Conservation (phyloP, 1,140 invertebrate genomes). For the Heterodera schachtii region DNA sequence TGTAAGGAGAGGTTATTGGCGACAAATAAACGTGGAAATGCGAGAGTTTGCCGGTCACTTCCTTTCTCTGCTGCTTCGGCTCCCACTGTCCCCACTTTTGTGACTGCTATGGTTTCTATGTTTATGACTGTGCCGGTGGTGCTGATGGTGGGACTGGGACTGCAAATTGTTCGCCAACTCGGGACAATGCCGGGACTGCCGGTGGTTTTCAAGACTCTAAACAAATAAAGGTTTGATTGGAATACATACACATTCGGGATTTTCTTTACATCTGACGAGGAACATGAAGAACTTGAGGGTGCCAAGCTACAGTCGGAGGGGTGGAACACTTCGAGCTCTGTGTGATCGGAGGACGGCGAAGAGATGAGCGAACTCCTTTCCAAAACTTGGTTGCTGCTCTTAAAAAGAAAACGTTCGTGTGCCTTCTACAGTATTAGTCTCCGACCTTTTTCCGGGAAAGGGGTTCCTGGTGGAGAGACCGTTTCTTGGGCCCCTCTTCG, state of each 20-base stretch:
- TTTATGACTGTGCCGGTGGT: not conserved
- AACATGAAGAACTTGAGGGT: conserved; percentile 26
- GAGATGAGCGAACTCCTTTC: not conserved
- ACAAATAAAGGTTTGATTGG: not conserved
- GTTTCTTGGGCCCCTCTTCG: not conserved
- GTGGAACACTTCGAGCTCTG: conserved; percentile 24
- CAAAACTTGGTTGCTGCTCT: not conserved
- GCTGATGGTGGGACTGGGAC: not conserved
- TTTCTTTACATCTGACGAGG: conserved; percentile 15
- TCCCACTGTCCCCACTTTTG: not conserved
- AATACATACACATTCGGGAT: not conserved
- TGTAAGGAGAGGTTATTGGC: not conserved
- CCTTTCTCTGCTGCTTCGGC: not conserved
- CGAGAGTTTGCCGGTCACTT: not conserved
- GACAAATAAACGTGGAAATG: not conserved
- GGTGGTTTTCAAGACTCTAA: conserved; percentile 11
- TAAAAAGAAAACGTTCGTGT: not conserved
- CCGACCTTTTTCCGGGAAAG: not conserved
- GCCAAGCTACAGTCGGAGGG: conserved; percentile 31
- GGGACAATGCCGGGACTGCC: not conserved
- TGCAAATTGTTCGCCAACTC: not conserved
- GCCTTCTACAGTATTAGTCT: not conserved
- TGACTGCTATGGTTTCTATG: conserved; percentile 8
- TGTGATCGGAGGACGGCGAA: conserved; percentile 13
- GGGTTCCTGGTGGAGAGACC: not conserved